A percentile compares a stretch with the other conserved stretches of the same genome.
Evolutionary conservation across 2,888 invertebrate species (phyloP).

Genomic region (Cerceris rybyensis): DNA sequence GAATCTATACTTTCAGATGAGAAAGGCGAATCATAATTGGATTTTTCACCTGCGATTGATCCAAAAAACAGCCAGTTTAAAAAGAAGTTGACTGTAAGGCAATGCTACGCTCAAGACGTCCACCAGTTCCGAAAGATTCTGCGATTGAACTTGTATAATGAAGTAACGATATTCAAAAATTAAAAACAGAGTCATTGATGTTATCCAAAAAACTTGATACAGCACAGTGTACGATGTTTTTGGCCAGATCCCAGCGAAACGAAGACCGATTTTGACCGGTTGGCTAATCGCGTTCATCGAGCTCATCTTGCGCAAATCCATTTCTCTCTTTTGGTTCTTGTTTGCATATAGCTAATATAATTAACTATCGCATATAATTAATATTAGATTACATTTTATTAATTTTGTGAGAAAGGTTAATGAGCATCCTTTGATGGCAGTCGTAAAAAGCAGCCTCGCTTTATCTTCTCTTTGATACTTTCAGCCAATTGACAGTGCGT

Average conservation of each 20-base stretch:
- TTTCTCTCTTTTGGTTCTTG: neutral
- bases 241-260: constrained; percentile 43
- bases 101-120: constrained; percentile 39
- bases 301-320: neutral
- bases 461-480: no score
- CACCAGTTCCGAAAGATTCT: constrained; percentile 11
- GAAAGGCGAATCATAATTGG: neutral
- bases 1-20: no score
- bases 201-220: constrained; percentile 23
- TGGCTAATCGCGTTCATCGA: constrained; percentile 20
- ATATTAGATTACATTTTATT: no score
- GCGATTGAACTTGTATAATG: constrained; percentile 15
- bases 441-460: no score
- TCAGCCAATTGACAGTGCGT: no score
- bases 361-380: neutral
- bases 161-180: constrained; percentile 45
- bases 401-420: no score
- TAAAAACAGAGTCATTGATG: constrained; percentile 17
- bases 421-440: no score
- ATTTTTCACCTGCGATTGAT: constrained; percentile 39
- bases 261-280: constrained; percentile 39
- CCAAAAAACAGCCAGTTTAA: constrained; percentile 40
- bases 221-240: constrained; percentile 20
- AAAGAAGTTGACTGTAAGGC: constrained; percentile 21
- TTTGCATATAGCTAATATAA: neutral